These are phyloP conservation scores for Coturnix japonica DNA, from an alignment of 2,113 vertebrate species.

Conservation along the genomic window DNA sequence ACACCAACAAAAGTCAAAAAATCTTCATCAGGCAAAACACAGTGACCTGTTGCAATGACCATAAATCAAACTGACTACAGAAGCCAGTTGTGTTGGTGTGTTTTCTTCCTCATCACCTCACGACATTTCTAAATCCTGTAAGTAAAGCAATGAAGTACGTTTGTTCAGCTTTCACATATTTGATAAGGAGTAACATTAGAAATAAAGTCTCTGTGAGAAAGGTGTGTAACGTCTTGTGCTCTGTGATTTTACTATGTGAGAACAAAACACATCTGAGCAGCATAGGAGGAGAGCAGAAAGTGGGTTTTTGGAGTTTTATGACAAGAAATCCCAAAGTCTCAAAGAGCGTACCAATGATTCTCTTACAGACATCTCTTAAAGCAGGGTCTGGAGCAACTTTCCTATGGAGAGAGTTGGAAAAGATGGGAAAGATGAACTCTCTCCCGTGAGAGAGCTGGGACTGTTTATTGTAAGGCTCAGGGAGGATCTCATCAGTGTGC, in stretches of 20 bases:
- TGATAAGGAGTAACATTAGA: neutral
- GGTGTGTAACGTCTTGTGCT: neutral
- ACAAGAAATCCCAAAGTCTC: neutral
- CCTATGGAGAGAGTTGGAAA: too few relatives aligned
- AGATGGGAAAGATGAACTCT: neutral
- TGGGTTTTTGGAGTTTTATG: neutral
- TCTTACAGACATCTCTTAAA: neutral
- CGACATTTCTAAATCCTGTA: neutral
- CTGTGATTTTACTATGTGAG: neutral
- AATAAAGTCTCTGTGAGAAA: neutral
- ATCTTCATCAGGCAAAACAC: neutral
- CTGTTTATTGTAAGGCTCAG: neutral
- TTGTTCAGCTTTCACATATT: neutral
- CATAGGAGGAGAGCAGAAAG: neutral
- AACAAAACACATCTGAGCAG: neutral
- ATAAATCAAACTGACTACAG: neutral
- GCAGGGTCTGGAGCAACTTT: neutral
- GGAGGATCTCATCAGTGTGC: neutral
- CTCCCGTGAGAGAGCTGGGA: neutral
- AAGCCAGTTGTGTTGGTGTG: neutral
- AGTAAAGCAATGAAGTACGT: neutral
- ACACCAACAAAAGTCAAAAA: neutral
- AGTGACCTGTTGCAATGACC: neutral
- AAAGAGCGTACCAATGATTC: neutral
- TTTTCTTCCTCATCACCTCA: neutral